A percentile compares a stretch with the other conserved stretches of the same genome.
Evolutionary conservation across 1,140 invertebrate species (phyloP).

Genomic region (Leptinotarsa texana): DNA sequence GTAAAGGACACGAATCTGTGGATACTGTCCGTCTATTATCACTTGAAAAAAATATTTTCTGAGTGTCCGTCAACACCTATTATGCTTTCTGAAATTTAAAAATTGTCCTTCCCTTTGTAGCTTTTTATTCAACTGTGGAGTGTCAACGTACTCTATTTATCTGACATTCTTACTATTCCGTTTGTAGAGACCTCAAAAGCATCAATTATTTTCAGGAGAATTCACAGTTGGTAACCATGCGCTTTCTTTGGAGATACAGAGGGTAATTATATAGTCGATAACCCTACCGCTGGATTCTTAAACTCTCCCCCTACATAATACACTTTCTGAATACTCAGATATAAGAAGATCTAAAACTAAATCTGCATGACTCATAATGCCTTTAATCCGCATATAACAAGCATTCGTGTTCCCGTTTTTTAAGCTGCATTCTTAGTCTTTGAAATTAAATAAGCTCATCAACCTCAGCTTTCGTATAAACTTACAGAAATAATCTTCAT

Average conservation of each 20-base stretch:
- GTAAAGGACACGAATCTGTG: too few species aligned
- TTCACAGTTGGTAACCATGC: too few species aligned
- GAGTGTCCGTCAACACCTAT: too few species aligned
- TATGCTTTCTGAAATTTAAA: too few species aligned
- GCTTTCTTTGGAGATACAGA: neutral
- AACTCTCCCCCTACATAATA: conserved; percentile 37
- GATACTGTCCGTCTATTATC: too few species aligned
- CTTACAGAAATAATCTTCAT: conserved; percentile 43
- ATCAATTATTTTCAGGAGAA: too few species aligned
- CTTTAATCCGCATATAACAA: conserved; percentile 53
- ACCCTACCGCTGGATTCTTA: conserved; percentile 37
- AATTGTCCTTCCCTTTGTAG: too few species aligned
- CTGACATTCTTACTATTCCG: too few species aligned
- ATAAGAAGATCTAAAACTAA: conserved; percentile 50
- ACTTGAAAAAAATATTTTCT: too few species aligned
- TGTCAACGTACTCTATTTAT: too few species aligned
- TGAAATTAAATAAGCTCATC: conserved; percentile 47
- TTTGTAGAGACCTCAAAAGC: too few species aligned
- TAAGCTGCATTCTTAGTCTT: conserved; percentile 46
- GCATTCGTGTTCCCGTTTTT: conserved; percentile 49
- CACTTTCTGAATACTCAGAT: conserved; percentile 38
- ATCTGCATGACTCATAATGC: conserved; percentile 52
- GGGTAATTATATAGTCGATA: conserved; percentile 28
- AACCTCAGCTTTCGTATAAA: conserved; percentile 37
- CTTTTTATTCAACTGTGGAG: too few species aligned